phyloP scores from a whole-genome alignment of 2,113 vertebrate genomes.

The Aphyosemion australe region DNA sequence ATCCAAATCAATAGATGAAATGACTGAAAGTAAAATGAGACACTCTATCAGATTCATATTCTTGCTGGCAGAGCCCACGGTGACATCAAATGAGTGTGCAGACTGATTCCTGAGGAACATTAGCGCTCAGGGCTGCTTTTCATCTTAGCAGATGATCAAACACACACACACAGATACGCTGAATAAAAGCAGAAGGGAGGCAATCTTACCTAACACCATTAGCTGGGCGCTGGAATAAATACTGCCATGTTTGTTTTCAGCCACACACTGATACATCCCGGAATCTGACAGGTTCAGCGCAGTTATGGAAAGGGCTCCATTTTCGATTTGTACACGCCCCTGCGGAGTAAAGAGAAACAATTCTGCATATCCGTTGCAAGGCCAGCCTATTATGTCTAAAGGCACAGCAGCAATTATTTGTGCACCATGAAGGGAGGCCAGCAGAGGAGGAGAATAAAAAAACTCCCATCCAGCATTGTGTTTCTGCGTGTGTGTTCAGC shows the following conservation, averaged over 20 bases:
- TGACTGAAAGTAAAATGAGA: conserved; percentile 64
- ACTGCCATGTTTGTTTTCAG: conserved; percentile 95
- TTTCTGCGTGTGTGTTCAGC: conserved; percentile 24
- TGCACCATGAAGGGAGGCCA: conserved; percentile 42
- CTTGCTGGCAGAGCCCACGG: conserved; percentile 42
- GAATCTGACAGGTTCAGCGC: conserved; percentile 90
- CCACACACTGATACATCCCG: conserved; percentile 96
- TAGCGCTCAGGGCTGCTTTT: conserved; percentile 36
- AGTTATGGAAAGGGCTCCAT: conserved; percentile 88
- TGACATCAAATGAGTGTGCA: conserved; percentile 57
- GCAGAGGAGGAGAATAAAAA: conserved; percentile 21
- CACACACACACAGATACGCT: conserved; percentile 43
- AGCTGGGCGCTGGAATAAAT: conserved; percentile 91
- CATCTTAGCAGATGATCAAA: conserved; percentile 63
- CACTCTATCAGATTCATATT: conserved; percentile 63
- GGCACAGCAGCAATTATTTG: conserved; percentile 67
- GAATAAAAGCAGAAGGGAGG: conserved; percentile 53
- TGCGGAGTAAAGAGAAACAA: conserved; percentile 78
- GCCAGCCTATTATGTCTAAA: conserved; percentile 58
- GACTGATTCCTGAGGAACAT: conserved; percentile 50
- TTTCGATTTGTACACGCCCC: conserved; percentile 92
- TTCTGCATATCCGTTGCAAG: conserved; percentile 56
- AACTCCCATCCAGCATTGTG: conserved; percentile 10
- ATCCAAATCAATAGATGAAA: conserved; percentile 71
- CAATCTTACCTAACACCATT: conserved; percentile 89